Conservation (phyloP, 2,113 vertebrate species). For the Pseudorasbora parva region DNA sequence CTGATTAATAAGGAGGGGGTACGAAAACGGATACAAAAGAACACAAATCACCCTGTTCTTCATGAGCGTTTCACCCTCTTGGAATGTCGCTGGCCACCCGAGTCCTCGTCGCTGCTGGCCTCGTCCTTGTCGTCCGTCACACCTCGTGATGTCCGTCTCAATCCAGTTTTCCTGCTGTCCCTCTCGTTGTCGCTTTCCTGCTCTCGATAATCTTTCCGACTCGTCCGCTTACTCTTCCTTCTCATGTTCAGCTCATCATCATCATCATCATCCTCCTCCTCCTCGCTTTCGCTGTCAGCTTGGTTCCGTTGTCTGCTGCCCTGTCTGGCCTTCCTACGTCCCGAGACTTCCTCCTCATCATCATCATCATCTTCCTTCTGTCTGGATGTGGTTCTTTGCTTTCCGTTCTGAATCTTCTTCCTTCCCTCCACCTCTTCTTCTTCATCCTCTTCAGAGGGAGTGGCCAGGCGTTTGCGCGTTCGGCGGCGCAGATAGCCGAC, state of each 20-base stretch:
- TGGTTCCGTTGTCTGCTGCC: slow-evolving; percentile 26
- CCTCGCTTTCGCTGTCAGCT: slow-evolving; percentile 59
- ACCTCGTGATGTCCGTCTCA: slow-evolving; percentile 59
- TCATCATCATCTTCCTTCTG: slow-evolving; percentile 12
- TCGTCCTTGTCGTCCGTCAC: slow-evolving; percentile 11
- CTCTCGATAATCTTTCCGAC: slow-evolving; percentile 74
- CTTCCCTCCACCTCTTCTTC: slow-evolving; percentile 43
- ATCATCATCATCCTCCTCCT: slow-evolving; percentile 31
- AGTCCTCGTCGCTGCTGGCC: slow-evolving; percentile 71
- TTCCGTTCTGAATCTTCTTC: slow-evolving; percentile 71
- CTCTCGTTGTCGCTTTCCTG: slow-evolving; percentile 75
- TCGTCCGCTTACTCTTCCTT: slow-evolving; percentile 71
- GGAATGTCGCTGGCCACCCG: slow-evolving; percentile 75
- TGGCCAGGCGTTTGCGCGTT: slow-evolving; percentile 76
- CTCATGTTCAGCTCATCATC: slow-evolving; percentile 40
- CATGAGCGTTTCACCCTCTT: slow-evolving; percentile 77
- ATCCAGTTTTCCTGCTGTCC: slow-evolving; percentile 70
- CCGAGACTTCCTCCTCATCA: not conserved
- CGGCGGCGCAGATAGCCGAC: slow-evolving; percentile 87
- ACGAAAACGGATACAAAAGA: slow-evolving; percentile 18
- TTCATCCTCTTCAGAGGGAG: slow-evolving; percentile 33
- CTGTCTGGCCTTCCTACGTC: slow-evolving; percentile 50
- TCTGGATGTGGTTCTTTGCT: slow-evolving; percentile 45
- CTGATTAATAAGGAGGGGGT: slow-evolving; percentile 53
- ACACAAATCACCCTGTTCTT: slow-evolving; percentile 61